A percentile compares a stretch with the other conserved stretches of the same genome.
phyloP scores from a whole-genome alignment of 1,140 invertebrate genomes.

The Bombus soroeensis region DNA sequence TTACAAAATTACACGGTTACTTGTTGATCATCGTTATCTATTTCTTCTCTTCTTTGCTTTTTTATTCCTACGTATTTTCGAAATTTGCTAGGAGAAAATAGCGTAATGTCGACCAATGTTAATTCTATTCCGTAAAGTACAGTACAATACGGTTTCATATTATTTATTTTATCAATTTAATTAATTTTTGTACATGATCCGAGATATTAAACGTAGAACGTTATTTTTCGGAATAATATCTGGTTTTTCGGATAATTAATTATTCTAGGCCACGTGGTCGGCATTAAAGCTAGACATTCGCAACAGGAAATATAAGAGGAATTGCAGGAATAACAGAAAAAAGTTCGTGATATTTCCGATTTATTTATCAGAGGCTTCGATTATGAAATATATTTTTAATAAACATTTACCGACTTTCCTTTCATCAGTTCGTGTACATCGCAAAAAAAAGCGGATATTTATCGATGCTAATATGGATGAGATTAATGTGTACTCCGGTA shows the following conservation, averaged over 20 bases:
- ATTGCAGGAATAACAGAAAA: not conserved
- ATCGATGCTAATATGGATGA: constrained; percentile 1
- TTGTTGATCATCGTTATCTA: too few species aligned
- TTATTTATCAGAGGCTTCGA: not conserved
- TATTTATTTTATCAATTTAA: too few species aligned
- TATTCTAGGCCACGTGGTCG: not conserved
- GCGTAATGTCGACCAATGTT: accelerated
- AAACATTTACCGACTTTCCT: not conserved
- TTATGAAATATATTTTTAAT: not conserved
- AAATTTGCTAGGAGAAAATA: not conserved
- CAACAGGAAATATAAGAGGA: not conserved
- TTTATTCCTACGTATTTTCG: not conserved
- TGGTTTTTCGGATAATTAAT: not conserved
- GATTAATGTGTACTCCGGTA: not conserved
- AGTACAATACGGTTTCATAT: too few species aligned
- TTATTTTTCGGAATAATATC: too few species aligned
- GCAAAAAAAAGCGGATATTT: not conserved
- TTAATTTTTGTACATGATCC: too few species aligned
- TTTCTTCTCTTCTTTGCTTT: not conserved
- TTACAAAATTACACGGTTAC: too few species aligned
- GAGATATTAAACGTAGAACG: too few species aligned
- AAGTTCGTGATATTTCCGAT: not conserved
- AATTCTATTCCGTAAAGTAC: not conserved
- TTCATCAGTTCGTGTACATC: too few species aligned
- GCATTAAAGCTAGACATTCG: not conserved